phyloP scores from a whole-genome alignment of 1,140 invertebrate species.

The Sminthurinus signatus region DNA sequence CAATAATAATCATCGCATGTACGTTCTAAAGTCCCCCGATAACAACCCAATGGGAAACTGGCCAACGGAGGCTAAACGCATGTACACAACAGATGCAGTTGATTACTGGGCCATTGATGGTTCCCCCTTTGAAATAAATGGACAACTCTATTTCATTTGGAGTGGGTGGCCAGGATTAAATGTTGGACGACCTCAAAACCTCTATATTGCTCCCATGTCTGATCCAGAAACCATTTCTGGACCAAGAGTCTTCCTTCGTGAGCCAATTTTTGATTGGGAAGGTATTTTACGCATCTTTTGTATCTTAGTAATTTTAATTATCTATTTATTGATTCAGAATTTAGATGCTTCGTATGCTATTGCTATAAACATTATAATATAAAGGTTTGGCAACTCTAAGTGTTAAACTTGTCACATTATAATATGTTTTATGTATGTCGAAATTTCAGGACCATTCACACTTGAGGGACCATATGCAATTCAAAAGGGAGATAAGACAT shows the following conservation, averaged over 20 bases:
- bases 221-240: slow-evolving; percentile 27
- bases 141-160: slow-evolving; percentile 36
- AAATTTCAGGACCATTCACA: not conserved
- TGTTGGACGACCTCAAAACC: slow-evolving; percentile 35
- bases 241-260: slow-evolving; percentile 7
- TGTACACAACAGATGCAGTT: slow-evolving; percentile 19
- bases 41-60: too few species aligned
- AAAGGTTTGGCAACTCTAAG: too few species aligned
- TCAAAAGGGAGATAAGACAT: slow-evolving; percentile 11
- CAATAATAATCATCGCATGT: too few species aligned
- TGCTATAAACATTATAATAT: too few species aligned
- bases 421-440: too few species aligned
- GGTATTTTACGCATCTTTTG: too few species aligned
- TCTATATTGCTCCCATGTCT: slow-evolving; percentile 36
- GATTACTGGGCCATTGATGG: slow-evolving; percentile 39
- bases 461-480: slow-evolving; percentile 15
- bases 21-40: not conserved
- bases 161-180: slow-evolving; percentile 32
- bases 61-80: slow-evolving; percentile 1
- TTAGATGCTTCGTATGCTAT: too few species aligned
- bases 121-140: slow-evolving; percentile 25
- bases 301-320: too few species aligned
- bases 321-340: too few species aligned
- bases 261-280: slow-evolving; percentile 18
- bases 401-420: too few species aligned